Base-by-base conservation (phyloP, 2,113 vertebrate genomes). In the Cephalophus harveyi region DNA sequence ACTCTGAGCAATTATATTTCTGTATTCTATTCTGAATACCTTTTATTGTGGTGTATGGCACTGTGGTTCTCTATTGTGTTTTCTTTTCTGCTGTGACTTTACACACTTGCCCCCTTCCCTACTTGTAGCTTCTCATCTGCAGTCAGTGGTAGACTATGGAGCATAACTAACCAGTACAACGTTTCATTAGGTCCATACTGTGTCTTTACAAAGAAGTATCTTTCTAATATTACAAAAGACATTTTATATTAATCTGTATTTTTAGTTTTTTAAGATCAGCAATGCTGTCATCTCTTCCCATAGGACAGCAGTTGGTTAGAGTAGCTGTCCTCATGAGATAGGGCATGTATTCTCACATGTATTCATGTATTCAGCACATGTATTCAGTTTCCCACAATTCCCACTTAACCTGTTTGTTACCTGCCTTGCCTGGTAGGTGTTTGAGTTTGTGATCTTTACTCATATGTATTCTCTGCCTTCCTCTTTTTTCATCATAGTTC, bases 211-310 rank as follows among this genome's bases (percentile, higher is more conserved):
- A 81, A 78, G 71, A 94, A 74, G 21, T 52, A 27, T 91, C 48
- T 81, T 96, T 83, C 48, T 76, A 92, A 87, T 15, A 67, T 36
- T 82, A 54, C 83, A 85, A 93, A 94, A 78, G n/a, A n/a, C 28
- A 5, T 25, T 94, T 91, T 30, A 52, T 78, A 48, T 89, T 71
- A 97, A 79, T 14, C 60, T 2, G 3, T 76, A 59, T 43, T 89
- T 96, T 95, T 83, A 81, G 21, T 79, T 55, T 94, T 48, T 94
- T 71, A 93, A 92, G 40, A 59, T 92, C 46, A 94, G 55, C 14
- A 92, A 25, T 59, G 62, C 16, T 84, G 50, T 28, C 67, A 4
- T 46, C 14, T 83, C 52, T 89, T 92, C n/a, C 82, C 23, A 54
- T 1, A 57, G 27, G 54, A 90, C 14, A 62, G 1, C 88, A 85